Base-by-base conservation (phyloP, 1,140 invertebrate genomes). In the Musca domestica region DNA sequence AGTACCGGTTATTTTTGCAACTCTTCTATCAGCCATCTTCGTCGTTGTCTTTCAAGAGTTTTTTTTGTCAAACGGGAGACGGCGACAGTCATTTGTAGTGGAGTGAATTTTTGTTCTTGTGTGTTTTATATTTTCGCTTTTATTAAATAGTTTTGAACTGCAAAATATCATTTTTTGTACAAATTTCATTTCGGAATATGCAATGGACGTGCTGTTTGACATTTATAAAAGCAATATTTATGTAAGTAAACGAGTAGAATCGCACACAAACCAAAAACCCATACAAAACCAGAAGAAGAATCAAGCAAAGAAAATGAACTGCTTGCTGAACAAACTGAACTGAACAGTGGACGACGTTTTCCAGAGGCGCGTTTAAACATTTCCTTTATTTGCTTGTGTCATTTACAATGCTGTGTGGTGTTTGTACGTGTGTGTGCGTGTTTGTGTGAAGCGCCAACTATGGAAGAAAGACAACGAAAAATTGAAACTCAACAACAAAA, bases 21-120 rank as follows among this genome's bases (percentile, higher is more conserved):
- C 56, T 61, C 56, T 41, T 61, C 56, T 58, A 58, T 30, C 54
- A 58, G 27, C 27, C 17, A 41, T 61, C 56, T n/a, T 61, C 56
- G 56, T 61, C 56, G 30, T 61, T 61, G 17, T 61, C 1, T 25
- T 61, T 61, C 30, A 41, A 41, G 34, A 41, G 34, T 41, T 41
- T 41, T 41, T 41, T 41, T 61, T 61, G 56, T 41, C 27, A 61
- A 58, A 61, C 56, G 56, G 34, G 27, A 61, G 27, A 41, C 34
- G 34, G 12, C 34, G 34, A 41, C 34, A 41, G 34, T 20, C 56
- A 61, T 61, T 61, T 61, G 27, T 58, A n/a, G 23, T 61, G 17
- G 15, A 61, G 56, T 61, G 30, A 17, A 61, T 61, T 61, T 54
- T 61, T 61, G 56, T 61, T 61, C 56, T 61, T 34, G 56, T 61